Percentiles rank a stretch among this genome's conserved stretches.
phyloP scores from a whole-genome alignment of 2,888 invertebrate species.

The Hemaris fuciformis region DNA sequence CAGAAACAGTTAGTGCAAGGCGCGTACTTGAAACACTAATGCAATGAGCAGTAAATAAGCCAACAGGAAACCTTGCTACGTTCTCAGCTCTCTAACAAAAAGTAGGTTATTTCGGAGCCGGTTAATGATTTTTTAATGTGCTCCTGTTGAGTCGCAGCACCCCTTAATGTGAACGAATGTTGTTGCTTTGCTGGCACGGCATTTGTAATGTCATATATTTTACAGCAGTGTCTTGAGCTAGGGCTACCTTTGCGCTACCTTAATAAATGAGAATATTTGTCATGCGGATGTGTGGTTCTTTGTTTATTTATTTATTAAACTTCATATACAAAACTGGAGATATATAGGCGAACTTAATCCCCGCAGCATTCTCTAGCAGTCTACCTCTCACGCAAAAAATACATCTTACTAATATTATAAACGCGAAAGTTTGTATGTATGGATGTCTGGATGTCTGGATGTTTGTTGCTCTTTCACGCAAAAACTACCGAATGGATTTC shows the following conservation, averaged over 20 bases:
- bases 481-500: no score
- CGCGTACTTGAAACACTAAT: neutral
- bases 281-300: no score
- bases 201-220: neutral
- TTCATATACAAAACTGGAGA: no score
- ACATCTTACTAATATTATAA: no score
- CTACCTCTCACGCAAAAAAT: no score
- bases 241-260: neutral
- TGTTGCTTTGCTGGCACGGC: neutral
- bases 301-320: no score
- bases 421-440: no score
- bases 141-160: neutral
- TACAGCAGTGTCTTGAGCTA: neutral
- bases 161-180: neutral
- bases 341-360: no score
- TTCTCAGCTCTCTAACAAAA: neutral
- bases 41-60: neutral
- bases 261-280: no score
- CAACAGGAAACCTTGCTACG: neutral
- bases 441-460: no score
- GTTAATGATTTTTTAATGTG: conserved; percentile 4
- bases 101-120: neutral
- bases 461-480: no score
- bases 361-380: no score
- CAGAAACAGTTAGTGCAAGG: neutral